A percentile compares a stretch with the other conserved stretches of the same genome.
phyloP scores from a whole-genome alignment of 1,140 invertebrate genomes.

The Liolophura sinensis region DNA sequence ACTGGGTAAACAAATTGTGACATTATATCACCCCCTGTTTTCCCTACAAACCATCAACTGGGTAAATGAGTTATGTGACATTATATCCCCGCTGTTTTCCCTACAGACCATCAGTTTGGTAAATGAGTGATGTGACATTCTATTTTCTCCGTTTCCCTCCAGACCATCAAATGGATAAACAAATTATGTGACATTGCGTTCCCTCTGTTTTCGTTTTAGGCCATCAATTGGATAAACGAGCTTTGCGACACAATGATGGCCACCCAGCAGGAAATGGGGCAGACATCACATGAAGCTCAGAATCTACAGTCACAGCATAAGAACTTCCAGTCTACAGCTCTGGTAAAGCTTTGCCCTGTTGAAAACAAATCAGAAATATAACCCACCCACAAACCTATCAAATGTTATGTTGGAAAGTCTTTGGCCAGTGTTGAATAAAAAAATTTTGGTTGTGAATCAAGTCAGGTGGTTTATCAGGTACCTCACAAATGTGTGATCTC shows the following conservation, averaged over 20 bases:
- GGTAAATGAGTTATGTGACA: constrained; percentile 74
- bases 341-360: constrained; percentile 57
- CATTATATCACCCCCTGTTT: constrained; percentile 65
- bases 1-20: constrained; percentile 75
- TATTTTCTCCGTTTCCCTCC: constrained; percentile 60
- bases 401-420: too few species aligned
- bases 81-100: constrained; percentile 63
- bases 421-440: too few species aligned
- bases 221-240: constrained; percentile 75
- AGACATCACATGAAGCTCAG: constrained; percentile 73
- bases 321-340: constrained; percentile 76
- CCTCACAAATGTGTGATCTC: too few species aligned
- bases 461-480: too few species aligned
- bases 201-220: constrained; percentile 60
- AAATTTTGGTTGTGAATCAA: too few species aligned
- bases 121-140: constrained; percentile 71
- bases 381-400: background rate
- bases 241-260: constrained; percentile 72
- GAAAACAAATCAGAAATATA: background rate
- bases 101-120: constrained; percentile 74
- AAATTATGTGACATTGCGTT: constrained; percentile 74
- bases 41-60: constrained; percentile 69
- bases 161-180: constrained; percentile 75
- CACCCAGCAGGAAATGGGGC: constrained; percentile 74
- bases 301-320: constrained; percentile 75